A percentile compares a stretch with the other conserved stretches of the same genome.
These are phyloP conservation scores for Nasonovia ribisnigri DNA, from an alignment of 2,888 invertebrate species.

Conservation along the genomic window DNA sequence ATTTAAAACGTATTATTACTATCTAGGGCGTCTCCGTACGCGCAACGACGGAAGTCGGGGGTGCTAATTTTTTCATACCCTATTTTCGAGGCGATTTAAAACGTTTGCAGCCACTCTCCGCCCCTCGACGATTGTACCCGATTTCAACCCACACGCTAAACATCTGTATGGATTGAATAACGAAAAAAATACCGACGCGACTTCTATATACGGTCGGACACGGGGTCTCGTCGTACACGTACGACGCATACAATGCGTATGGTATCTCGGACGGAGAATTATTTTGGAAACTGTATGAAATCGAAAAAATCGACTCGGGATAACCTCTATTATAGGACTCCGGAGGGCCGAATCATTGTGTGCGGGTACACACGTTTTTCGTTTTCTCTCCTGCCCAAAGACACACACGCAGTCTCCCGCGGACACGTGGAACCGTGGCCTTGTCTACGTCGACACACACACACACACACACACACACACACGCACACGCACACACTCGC, in stretches of 20 bases:
- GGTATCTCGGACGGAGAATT: too few relatives aligned
- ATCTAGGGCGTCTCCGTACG: neutral
- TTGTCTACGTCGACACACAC: neutral
- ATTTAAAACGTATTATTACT: neutral
- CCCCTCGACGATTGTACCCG: neutral
- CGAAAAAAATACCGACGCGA: neutral
- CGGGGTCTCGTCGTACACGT: neutral
- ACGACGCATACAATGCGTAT: neutral
- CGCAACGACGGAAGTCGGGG: neutral
- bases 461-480: neutral
- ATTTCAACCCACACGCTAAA: neutral
- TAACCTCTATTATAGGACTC: neutral
- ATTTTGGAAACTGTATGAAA: neutral
- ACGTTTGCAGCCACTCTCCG: neutral
- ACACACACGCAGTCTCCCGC: neutral
- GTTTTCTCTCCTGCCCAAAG: neutral
- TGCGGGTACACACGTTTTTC: neutral
- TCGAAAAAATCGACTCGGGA: neutral
- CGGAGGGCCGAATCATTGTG: neutral
- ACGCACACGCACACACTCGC: neutral
- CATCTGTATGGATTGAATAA: neutral
- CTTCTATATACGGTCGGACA: neutral
- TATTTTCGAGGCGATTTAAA: neutral
- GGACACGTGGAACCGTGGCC: constrained; percentile 42
- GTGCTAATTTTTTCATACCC: neutral